Base-by-base conservation (phyloP, 1,140 invertebrate genomes). In the Dendroctonus valens region DNA sequence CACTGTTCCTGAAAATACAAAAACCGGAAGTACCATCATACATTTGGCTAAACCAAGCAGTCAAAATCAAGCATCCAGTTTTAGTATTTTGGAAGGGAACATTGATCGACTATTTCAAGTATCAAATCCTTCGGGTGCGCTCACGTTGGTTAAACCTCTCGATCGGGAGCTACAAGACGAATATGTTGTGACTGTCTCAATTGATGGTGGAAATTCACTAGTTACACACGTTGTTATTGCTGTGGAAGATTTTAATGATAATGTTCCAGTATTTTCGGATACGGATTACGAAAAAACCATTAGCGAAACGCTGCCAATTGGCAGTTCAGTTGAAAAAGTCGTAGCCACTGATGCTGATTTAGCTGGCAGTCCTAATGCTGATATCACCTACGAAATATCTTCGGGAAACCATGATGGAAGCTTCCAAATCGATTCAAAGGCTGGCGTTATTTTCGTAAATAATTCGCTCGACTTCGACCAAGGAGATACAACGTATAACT, bases 171-270 rank as follows among this genome's bases (percentile, higher is more conserved):
- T 75, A 0, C 84, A 85, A 69, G 87, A 91, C 70, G 81, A 84
- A 0, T 96, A 94, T 74, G 82, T 86, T 7, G 79, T 97, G 9
- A 86, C 84, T 0, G 79, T 85, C 73, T 70, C 79, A 15, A 68
- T 80, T 11, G 79, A 79, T 8, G 26, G 50, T 58, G 82, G 77
- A 4, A 80, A 85, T 48, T 60, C 67, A 3, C 50, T 63, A 6
- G 61, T 70, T 7, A 86, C 83, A 68, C 83, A 78, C 70, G 84
- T 98, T 2, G 83, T 85, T 46, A 86, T 98, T 0, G 84, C 84
- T 1, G 84, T 97, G 0, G 86, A 91, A 41, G 94, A 97, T 76
- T 85, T 87, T 6, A 97, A 97, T 75, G 94, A 97, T 75, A 93
- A 95, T 72, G 84, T 88, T 50, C 94, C 94, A 3, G 73, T 86